Evolutionary conservation across 2,888 invertebrate species (phyloP), one percentile per base, ranked within the genome.

Genomic region (Spodoptera exigua): DNA sequence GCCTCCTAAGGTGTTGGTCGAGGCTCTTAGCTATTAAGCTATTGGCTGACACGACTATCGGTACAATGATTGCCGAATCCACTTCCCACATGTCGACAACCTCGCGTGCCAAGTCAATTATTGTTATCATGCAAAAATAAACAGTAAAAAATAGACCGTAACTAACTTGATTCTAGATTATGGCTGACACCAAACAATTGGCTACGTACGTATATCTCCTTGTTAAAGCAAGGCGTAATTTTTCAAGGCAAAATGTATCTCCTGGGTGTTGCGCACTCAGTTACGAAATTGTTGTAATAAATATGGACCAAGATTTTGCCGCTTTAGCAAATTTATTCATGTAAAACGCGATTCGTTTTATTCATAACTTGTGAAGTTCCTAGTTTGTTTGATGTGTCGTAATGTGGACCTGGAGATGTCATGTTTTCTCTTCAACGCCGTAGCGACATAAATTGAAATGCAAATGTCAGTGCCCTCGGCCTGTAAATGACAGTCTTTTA

Each of bases 261-360:
- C 69, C 36, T 60, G 72, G 61, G 73, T 49, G 61, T 70, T 59
- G 69, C 73, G 68, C 66, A 56, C 53, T 72, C 59, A 58, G 61
- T 73, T 58, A 61, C 59, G 60, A 71, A 69, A 71, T 69, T 64
- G 70, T 69, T 61, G 60, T 73, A 74, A 72, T 74, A 70, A 73
- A 59, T 60, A 70, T 62, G 54, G 55, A 73, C 51, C 59, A 59
- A 58, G 62, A 70, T 65, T 60, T 62, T 53, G 57, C 54, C 55
- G 60, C 58, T 61, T 71, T 67, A 52, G 58, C 55, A 61, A 74
- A 75, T 67, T 61, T 71, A 71, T 74, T 71, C 67, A 75, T 67
- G 53, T 63, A 59, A 66, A 49, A 75, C 61, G 60, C 66, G 63
- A 63, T 65, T 62, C 59, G 59, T 44, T 67, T 59, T 75, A 75